Percentiles rank a stretch among this genome's conserved stretches.
These are phyloP conservation scores for Amblyjoppa proteus DNA, from an alignment of 2,888 invertebrate species.

Conservation along the genomic window DNA sequence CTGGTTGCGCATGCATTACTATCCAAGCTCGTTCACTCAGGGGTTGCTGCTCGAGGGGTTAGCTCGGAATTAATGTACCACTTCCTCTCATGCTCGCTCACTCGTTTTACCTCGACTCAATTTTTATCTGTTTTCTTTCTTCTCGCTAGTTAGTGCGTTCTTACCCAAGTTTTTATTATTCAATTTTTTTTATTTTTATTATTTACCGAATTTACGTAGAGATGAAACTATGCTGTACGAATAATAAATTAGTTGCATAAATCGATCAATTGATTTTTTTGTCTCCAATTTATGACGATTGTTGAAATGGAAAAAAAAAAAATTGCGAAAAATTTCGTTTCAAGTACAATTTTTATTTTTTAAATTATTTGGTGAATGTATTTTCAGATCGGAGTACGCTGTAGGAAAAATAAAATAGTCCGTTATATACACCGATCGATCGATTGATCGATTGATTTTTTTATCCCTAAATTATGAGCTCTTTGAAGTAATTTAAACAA, in stretches of 20 bases:
- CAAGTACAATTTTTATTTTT: neutral
- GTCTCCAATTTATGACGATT: too few species aligned
- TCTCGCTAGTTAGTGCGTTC: neutral
- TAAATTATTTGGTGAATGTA: neutral
- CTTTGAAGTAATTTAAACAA: neutral
- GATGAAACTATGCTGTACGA: neutral
- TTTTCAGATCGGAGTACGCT: neutral
- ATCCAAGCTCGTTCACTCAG: conserved; percentile 19
- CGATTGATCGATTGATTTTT: too few species aligned
- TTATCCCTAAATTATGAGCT: too few species aligned
- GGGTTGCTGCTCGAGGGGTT: conserved; percentile 76
- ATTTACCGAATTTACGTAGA: neutral
- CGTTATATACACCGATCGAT: too few species aligned
- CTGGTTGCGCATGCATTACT: conserved; percentile 27
- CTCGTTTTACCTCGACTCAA: conserved; percentile 35
- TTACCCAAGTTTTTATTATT: neutral
- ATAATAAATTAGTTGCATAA: neutral
- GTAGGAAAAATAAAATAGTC: neutral
- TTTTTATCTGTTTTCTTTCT: neutral
- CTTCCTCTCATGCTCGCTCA: conserved; percentile 75
- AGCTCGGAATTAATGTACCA: conserved; percentile 82
- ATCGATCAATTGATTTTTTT: neutral
- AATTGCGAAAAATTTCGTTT: too few species aligned
- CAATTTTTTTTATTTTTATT: neutral
- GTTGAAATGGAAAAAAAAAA: too few species aligned